Percentiles rank a stretch among this genome's conserved stretches.
Evolutionary conservation across 2,888 invertebrate species (phyloP).

Genomic region (Itoplectis maculator): DNA sequence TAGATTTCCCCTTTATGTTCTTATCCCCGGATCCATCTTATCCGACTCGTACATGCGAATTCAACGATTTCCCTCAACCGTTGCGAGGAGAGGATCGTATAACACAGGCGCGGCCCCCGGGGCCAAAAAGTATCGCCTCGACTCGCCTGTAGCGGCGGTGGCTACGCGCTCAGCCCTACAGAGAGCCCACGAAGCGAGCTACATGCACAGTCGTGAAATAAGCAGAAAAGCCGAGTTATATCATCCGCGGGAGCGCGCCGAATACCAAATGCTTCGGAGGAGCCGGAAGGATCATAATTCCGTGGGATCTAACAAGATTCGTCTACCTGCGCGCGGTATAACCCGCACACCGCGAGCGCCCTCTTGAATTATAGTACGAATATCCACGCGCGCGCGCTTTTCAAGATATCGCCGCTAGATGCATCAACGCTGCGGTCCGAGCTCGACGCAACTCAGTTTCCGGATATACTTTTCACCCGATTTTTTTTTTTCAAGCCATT

Average conservation of each 20-base stretch:
- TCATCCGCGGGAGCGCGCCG: slow-evolving; percentile 38
- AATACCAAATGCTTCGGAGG: slow-evolving; percentile 48
- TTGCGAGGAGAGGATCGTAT: slow-evolving; percentile 25
- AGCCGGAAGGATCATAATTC: slow-evolving; percentile 38
- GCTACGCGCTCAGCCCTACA: neutral
- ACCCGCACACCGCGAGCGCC: no score
- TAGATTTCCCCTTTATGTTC: slow-evolving; percentile 25
- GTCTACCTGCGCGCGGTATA: slow-evolving; percentile 8
- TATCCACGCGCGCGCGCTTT: slow-evolving; percentile 16
- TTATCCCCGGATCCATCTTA: slow-evolving; percentile 30
- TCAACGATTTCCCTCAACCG: slow-evolving; percentile 19
- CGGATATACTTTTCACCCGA: neutral
- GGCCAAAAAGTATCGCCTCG: slow-evolving; percentile 38
- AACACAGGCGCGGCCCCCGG: slow-evolving; percentile 7
- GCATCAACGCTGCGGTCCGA: slow-evolving; percentile 2
- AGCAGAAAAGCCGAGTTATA: slow-evolving; percentile 46
- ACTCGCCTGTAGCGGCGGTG: neutral
- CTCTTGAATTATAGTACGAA: slow-evolving; percentile 21
- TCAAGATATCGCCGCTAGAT: slow-evolving; percentile 10
- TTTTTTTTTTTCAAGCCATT: neutral
- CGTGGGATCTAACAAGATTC: slow-evolving; percentile 47
- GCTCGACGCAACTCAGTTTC: neutral
- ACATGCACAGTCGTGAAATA: slow-evolving; percentile 23
- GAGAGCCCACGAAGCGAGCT: neutral
- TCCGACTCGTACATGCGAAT: slow-evolving; percentile 11